phyloP scores from a whole-genome alignment of 2,113 vertebrate species.

The Chloropsis hardwickii region DNA sequence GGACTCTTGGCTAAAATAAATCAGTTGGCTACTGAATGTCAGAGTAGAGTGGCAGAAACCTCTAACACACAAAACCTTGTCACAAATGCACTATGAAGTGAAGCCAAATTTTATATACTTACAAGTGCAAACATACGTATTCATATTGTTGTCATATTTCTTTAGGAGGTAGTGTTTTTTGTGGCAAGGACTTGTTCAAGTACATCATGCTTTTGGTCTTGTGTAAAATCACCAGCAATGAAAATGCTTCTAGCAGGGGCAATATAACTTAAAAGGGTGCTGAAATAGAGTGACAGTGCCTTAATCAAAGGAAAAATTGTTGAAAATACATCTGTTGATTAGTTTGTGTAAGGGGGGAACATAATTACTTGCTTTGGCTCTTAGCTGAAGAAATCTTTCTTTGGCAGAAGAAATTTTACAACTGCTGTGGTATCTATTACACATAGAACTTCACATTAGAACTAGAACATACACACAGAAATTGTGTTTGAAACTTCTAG shows the following conservation, averaged over 20 bases:
- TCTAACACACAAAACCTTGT: background rate
- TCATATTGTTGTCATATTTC: background rate
- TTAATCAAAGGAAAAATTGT: background rate
- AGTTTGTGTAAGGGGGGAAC: background rate
- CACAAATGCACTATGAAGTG: background rate
- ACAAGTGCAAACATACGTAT: fast-evolving
- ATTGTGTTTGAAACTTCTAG: background rate
- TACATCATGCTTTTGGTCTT: background rate
- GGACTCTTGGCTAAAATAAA: background rate
- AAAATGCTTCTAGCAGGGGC: background rate
- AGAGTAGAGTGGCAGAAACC: background rate
- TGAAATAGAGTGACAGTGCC: background rate
- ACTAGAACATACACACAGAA: background rate
- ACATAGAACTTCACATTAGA: background rate
- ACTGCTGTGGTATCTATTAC: background rate
- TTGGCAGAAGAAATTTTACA: background rate
- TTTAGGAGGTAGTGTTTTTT: background rate
- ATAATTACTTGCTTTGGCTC: background rate
- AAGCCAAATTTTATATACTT: background rate
- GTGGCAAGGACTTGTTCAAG: background rate
- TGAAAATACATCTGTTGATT: background rate
- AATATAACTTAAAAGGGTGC: background rate
- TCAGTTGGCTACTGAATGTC: background rate
- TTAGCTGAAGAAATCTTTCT: background rate
- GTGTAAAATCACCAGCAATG: background rate